Conservation (phyloP, 2,888 invertebrate genomes). For the Phasia obesa region DNA sequence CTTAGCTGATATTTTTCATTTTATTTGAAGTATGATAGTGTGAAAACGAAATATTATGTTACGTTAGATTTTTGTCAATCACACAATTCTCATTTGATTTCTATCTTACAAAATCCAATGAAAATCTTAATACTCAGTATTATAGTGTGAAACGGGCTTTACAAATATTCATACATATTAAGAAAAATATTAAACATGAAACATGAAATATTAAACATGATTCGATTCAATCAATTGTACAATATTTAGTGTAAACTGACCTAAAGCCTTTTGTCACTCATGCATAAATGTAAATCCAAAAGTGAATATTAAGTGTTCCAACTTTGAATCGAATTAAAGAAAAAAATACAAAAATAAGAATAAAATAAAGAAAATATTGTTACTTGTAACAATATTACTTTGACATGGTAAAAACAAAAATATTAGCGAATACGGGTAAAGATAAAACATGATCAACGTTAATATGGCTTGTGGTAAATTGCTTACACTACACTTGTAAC, state of each 20-base stretch:
- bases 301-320: slow-evolving; percentile 21
- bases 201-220: no score
- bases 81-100: no score
- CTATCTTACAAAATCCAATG: no score
- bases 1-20: no score
- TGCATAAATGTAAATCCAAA: slow-evolving; percentile 44
- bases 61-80: no score
- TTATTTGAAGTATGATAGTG: no score
- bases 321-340: neutral
- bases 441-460: slow-evolving; percentile 55
- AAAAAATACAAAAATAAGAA: slow-evolving; percentile 15
- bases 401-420: slow-evolving; percentile 16
- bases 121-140: no score
- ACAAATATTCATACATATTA: no score
- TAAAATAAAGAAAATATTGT: slow-evolving; percentile 36
- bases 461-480: slow-evolving; percentile 69
- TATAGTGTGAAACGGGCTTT: no score
- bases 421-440: neutral
- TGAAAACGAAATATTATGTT: no score
- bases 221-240: slow-evolving; percentile 44
- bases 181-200: no score
- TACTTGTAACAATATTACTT: slow-evolving; percentile 50
- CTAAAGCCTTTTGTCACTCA: slow-evolving; percentile 61
- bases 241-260: slow-evolving; percentile 55
- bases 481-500: slow-evolving; percentile 71